A percentile compares a stretch with the other conserved stretches of the same genome.
Evolutionary conservation across 1,140 invertebrate species (phyloP).

Genomic region (Paralvinella palmiformis): DNA sequence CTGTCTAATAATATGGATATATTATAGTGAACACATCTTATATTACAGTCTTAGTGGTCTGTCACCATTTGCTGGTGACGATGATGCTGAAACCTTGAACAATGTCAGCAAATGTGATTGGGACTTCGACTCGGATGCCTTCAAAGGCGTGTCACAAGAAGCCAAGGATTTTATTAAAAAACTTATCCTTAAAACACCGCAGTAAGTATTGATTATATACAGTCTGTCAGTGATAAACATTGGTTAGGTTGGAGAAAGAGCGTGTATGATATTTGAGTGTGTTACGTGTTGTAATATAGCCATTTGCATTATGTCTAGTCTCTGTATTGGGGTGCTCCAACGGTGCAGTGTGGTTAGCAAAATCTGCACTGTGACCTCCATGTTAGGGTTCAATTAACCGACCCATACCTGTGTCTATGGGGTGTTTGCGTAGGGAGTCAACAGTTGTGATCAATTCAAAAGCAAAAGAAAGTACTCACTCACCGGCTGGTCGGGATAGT

Average conservation of each 20-base stretch:
- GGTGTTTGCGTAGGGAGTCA: too few relatives aligned
- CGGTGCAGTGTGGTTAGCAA: too few relatives aligned
- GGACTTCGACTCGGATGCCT: slow-evolving; percentile 95
- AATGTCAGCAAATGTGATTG: slow-evolving; percentile 98
- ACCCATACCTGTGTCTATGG: too few relatives aligned
- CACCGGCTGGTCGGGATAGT: too few relatives aligned
- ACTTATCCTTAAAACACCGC: slow-evolving; percentile 87
- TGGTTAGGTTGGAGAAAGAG: background rate
- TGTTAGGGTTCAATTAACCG: too few relatives aligned
- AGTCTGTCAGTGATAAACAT: background rate
- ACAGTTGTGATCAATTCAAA: too few relatives aligned
- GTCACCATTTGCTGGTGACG: slow-evolving; percentile 97
- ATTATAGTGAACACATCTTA: too few relatives aligned
- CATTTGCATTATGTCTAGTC: background rate
- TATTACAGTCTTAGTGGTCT: slow-evolving; percentile 78
- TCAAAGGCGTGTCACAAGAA: slow-evolving; percentile 82
- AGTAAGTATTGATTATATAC: slow-evolving; percentile 69
- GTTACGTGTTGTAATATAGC: background rate
- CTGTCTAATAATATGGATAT: too few relatives aligned
- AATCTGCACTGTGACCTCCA: too few relatives aligned
- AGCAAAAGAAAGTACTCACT: too few relatives aligned
- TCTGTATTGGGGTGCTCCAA: background rate
- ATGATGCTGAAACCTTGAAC: slow-evolving; percentile 95
- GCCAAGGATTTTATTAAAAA: slow-evolving; percentile 96
- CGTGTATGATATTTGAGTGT: background rate